Evolutionary conservation across 92 coral and sea anemone genomes (phyloP), one percentile per base, ranked within the genome.

Genomic region (Metridium senile): DNA sequence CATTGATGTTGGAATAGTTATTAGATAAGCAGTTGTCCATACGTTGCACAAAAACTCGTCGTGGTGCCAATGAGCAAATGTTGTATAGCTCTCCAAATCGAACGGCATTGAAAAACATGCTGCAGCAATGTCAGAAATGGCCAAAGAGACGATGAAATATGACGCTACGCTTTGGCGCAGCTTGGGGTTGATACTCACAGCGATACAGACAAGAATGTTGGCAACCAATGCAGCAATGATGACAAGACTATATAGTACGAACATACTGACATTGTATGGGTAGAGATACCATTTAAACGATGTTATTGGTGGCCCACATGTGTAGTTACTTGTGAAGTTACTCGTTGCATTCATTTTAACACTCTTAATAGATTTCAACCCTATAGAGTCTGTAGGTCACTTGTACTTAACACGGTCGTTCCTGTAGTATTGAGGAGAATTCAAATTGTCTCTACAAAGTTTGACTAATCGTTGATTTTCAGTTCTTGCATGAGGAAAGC

Each of bases 1-100:
- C 64, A 90, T 90, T 13, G 94, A 86, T n/a, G 90, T 86, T 27
- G 94, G 98, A 0, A 93, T 90, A 3, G 98, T 81, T 58, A 89
- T 87, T 0, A 87, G 75, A 68, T 93, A 93, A 0, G 83, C 81
- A 8, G 90, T 87, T 8, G 82, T 68, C 87, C 93, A 87, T 1
- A 74, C 80, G 8, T 71, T 66, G 74, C 98, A 93, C 30, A 89
- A 66, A 0, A 64, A 34, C 35, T 66, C 82, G 9, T 80, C 76
- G 47, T 82, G 79, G 0, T 68, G 30, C 98, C 98, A 93, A 35
- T 51, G 76, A 2, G 74, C 80, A 35, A 71, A 33, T 23, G 85
- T 78, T 35, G 84, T 54, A 62, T 74, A 49, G 23, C 17, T 76
- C 18, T 87, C 94, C 28, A 89, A 73, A 18, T 93, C 94, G 20